phyloP scores from a whole-genome alignment of 2,888 invertebrate species.

The Proisotoma minuta region DNA sequence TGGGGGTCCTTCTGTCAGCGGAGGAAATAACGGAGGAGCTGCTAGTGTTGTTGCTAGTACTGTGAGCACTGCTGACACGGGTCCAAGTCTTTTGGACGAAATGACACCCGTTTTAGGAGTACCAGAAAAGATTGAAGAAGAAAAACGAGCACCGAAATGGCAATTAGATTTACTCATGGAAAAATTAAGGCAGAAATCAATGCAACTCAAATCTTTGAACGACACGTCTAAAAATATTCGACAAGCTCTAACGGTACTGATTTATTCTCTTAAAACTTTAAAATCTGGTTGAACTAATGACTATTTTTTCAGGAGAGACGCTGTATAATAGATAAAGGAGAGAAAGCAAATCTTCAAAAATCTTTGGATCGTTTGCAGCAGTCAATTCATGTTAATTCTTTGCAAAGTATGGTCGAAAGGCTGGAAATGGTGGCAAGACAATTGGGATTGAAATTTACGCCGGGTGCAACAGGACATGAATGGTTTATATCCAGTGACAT shows the following conservation, averaged over 20 bases:
- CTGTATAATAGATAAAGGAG: slow-evolving; percentile 77
- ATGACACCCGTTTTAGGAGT: too few relatives aligned
- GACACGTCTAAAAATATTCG: slow-evolving; percentile 84
- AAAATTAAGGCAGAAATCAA: slow-evolving; percentile 75
- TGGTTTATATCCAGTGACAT: slow-evolving; percentile 91
- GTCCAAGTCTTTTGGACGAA: too few relatives aligned
- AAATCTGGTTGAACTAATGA: neutral
- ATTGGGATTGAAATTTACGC: slow-evolving; percentile 81
- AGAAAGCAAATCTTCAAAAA: slow-evolving; percentile 79
- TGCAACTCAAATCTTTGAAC: slow-evolving; percentile 72
- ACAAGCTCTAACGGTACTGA: slow-evolving; percentile 74
- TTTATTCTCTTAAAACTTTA: slow-evolving; percentile 25
- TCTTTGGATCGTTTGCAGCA: slow-evolving; percentile 88
- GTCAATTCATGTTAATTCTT: slow-evolving; percentile 85
- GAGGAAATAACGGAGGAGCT: too few relatives aligned
- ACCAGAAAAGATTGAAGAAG: too few relatives aligned
- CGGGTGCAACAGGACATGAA: slow-evolving; percentile 72
- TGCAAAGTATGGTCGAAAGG: slow-evolving; percentile 86
- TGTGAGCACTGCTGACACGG: too few relatives aligned
- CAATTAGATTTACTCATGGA: slow-evolving; percentile 73
- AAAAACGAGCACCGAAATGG: slow-evolving; percentile 38
- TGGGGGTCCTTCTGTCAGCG: too few relatives aligned
- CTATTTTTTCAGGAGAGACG: slow-evolving; percentile 71
- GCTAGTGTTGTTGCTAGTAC: too few relatives aligned
- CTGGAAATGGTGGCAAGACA: slow-evolving; percentile 86